phyloP scores from a whole-genome alignment of 2,888 invertebrate genomes.

The Corbicula japonica region DNA sequence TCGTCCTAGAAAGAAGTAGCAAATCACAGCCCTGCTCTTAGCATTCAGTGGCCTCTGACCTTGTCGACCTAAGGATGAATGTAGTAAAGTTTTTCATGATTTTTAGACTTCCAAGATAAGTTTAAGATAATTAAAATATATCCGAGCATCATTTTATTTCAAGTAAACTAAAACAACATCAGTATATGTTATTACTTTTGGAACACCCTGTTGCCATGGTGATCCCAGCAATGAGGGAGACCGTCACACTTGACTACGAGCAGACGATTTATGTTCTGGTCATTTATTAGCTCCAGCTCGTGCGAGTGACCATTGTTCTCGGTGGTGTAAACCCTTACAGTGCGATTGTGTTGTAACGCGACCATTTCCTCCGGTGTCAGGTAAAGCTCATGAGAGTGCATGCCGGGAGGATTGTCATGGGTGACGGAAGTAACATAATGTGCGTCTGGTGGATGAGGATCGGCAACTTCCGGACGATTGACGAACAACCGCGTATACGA shows the following conservation, averaged over 20 bases:
- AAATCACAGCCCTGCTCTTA: no score
- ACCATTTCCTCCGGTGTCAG: slow-evolving; percentile 59
- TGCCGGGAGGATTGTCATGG: slow-evolving; percentile 60
- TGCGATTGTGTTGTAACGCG: slow-evolving; percentile 39
- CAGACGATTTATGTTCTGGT: slow-evolving; percentile 20
- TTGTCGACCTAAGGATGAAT: no score
- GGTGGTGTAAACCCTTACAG: slow-evolving; percentile 60
- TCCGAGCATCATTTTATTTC: no score
- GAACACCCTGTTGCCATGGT: slow-evolving; percentile 45
- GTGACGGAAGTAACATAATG: slow-evolving; percentile 56
- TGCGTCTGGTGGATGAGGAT: slow-evolving; percentile 38
- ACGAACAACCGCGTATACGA: slow-evolving; percentile 46
- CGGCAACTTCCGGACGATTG: slow-evolving; percentile 32
- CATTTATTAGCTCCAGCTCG: slow-evolving; percentile 57
- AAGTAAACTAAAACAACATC: no score
- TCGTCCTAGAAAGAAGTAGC: no score
- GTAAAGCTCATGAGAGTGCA: slow-evolving; percentile 69
- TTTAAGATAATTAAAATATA: no score
- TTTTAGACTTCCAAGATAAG: no score
- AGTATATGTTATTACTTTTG: no score
- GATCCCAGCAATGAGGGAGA: slow-evolving; percentile 62
- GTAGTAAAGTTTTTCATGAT: no score
- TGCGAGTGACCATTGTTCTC: slow-evolving; percentile 70
- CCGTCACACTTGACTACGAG: slow-evolving; percentile 60
- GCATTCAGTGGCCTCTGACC: no score